Conservation (phyloP, 2,888 invertebrate genomes). For the Lumbricus terrestris region DNA sequence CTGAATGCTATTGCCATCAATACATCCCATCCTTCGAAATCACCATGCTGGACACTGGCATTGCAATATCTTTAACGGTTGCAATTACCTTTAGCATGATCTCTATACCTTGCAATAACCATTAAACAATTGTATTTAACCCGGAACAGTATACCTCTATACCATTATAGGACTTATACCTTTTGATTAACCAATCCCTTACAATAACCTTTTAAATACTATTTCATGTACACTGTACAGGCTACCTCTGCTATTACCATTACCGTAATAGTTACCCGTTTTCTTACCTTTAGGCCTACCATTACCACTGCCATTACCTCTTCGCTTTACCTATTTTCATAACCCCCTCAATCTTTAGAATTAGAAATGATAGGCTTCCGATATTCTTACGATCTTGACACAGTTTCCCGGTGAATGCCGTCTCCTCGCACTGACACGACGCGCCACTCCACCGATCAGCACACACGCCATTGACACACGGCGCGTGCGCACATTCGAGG, state of each 20-base stretch:
- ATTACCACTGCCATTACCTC: background rate
- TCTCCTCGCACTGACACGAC: background rate
- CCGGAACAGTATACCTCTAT: no score
- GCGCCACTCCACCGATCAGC: constrained; percentile 42
- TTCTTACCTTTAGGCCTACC: background rate
- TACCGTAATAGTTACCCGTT: background rate
- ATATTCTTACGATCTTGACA: background rate
- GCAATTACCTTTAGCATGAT: background rate
- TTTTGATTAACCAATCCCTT: no score
- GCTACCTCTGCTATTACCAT: background rate
- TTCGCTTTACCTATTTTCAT: background rate
- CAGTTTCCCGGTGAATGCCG: constrained; percentile 19
- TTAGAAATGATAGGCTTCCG: no score
- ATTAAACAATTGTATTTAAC: no score
- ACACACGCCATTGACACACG: constrained; percentile 49
- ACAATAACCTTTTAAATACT: no score
- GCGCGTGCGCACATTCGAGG: constrained; percentile 39
- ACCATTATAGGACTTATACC: no score
- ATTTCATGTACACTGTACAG: no score
- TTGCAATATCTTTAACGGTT: no score
- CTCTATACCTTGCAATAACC: no score
- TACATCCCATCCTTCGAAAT: no score
- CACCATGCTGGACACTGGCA: no score
- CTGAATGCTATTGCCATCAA: no score
- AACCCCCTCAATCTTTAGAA: background rate